Base-by-base conservation (phyloP, 2,888 invertebrate genomes). In the Chloromyia formosa region DNA sequence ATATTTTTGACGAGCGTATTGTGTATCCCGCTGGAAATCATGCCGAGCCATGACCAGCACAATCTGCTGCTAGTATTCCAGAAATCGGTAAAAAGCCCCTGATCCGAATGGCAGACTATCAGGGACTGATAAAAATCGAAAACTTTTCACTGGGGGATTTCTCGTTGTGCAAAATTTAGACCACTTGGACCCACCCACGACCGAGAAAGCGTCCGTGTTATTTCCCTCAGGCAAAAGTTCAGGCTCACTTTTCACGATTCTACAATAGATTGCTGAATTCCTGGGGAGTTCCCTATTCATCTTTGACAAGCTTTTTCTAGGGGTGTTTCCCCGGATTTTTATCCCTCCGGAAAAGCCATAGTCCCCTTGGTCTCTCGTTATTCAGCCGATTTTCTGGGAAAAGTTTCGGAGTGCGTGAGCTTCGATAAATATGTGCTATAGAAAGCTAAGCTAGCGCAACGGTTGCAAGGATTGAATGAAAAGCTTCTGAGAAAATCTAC, bases 361-460 rank as follows among this genome's bases (percentile, higher is more conserved):
- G 27, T 35, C 7, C 27, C 7, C 49, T 10, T 49, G 5, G 49
- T 12, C 12, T n/a, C 4, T n/a, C 16, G 22, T 49, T 66, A 66
- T 66, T 66, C 66, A 66, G 66, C 66, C n/a, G 20, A 49, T 49
- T 49, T 49, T n/a, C 49, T 3, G 3, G 49, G 49, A 49, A 7
- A 49, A 3, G 49, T 10, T 49, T 7, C 12, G 3, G 14, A 49
- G 49, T 7, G 16, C 16, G 49, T 49, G 12, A 12, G 49, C 49
- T 12, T n/a, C 16, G 10, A 3, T 12, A 10, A 3, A 3, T n/a
- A 49, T 3, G 16, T 49, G 27, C 49, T 49, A 12, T 49, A n/a
- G 49, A 7, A 49, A 49, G 16, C 49, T 49, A 35, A 35, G 27
- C 27, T 35, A 35, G 27, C 7, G 27, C 7, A 35, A 2, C 27